These are phyloP conservation scores for Cyclargus thomasi DNA, from an alignment of 1,140 invertebrate species.

Conservation along the genomic window DNA sequence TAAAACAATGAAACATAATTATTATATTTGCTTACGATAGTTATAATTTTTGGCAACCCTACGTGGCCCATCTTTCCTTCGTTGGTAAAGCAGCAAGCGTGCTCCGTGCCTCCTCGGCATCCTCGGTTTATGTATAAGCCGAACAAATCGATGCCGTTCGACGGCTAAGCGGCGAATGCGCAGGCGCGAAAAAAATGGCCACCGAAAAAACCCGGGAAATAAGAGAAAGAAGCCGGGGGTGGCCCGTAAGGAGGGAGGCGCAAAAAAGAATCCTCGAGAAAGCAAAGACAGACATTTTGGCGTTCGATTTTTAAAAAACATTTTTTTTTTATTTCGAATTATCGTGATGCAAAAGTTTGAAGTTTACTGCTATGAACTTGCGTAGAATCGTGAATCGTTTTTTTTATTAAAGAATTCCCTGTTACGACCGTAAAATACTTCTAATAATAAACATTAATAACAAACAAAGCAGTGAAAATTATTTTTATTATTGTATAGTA, in stretches of 20 bases:
- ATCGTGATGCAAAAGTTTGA: not conserved
- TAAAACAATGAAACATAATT: no score
- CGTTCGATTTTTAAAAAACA: not conserved
- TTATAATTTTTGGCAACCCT: not conserved
- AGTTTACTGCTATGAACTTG: no score
- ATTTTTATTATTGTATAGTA: no score
- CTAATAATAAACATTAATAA: no score
- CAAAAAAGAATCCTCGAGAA: slow-evolving; percentile 27
- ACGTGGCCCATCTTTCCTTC: not conserved
- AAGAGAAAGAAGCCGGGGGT: slow-evolving; percentile 63
- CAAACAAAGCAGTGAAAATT: no score
- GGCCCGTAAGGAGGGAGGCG: slow-evolving; percentile 47
- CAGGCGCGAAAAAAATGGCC: slow-evolving; percentile 67
- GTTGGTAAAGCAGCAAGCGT: slow-evolving; percentile 7
- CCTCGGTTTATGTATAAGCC: slow-evolving; percentile 52
- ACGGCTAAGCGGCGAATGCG: slow-evolving; percentile 37
- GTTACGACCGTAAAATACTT: no score
- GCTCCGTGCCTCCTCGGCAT: slow-evolving; percentile 25
- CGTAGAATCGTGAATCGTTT: no score
- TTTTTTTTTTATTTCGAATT: not conserved
- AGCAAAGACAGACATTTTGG: not conserved
- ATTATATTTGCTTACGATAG: no score
- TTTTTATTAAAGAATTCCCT: no score
- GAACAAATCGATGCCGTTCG: slow-evolving; percentile 59
- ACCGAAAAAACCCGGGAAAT: slow-evolving; percentile 64